Conservation (phyloP, 35 echinoderm and acorn worm species). For the Ptychodera flava region DNA sequence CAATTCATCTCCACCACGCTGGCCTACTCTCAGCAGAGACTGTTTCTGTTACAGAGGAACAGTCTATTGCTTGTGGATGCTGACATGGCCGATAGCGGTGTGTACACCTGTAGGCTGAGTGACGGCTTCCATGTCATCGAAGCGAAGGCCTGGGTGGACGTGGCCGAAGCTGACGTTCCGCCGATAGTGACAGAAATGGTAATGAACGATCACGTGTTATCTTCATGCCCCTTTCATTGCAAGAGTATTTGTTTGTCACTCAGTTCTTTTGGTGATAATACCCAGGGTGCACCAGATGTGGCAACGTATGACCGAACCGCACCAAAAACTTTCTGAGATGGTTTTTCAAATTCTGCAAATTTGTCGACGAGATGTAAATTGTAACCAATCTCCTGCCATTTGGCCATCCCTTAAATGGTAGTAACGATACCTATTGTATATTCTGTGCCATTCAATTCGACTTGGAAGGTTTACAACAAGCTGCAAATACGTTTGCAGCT, state of each 20-base stretch:
- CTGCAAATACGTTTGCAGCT: too few relatives aligned
- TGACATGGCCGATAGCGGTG: conserved; percentile 10
- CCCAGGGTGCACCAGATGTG: not conserved
- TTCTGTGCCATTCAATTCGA: too few relatives aligned
- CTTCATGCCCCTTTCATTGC: not conserved
- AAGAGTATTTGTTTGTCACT: not conserved
- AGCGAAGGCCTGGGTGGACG: not conserved
- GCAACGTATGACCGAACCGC: not conserved
- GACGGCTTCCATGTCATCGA: not conserved
- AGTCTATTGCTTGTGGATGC: not conserved
- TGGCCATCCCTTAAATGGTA: too few relatives aligned
- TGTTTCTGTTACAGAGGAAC: not conserved
- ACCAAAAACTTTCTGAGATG: too few relatives aligned
- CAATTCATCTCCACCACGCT: not conserved
- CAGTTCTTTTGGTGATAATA: not conserved
- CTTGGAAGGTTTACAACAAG: too few relatives aligned
- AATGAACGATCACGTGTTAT: not conserved
- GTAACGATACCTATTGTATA: too few relatives aligned
- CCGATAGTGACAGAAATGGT: not conserved
- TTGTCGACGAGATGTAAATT: too few relatives aligned
- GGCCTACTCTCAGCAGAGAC: not conserved
- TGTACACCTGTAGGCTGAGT: not conserved
- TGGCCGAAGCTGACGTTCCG: not conserved
- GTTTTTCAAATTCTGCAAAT: too few relatives aligned
- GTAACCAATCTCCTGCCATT: too few relatives aligned